These are phyloP conservation scores for Lysandra bellargus DNA, from an alignment of 2,888 invertebrate genomes.

Conservation along the genomic window DNA sequence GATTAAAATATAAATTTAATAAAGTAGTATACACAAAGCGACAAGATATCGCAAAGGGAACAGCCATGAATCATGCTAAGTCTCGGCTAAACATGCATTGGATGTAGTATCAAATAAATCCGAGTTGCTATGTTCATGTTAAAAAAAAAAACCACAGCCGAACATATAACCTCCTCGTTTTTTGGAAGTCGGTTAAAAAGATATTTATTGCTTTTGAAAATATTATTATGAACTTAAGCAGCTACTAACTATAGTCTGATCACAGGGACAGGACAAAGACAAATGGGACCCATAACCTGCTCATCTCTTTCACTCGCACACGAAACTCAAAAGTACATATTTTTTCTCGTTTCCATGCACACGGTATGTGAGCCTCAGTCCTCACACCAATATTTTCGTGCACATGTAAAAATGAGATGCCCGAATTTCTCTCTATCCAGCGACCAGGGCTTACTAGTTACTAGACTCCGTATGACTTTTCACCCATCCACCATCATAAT, in stretches of 20 bases:
- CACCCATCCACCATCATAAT: neutral
- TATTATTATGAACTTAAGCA: too few relatives aligned
- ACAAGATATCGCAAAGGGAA: conserved; percentile 31
- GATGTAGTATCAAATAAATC: conserved; percentile 46
- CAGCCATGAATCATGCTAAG: conserved; percentile 37
- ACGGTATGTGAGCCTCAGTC: too few relatives aligned
- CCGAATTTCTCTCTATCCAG: neutral
- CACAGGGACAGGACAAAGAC: neutral
- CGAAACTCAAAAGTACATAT: too few relatives aligned
- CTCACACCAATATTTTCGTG: too few relatives aligned
- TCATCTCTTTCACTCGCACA: too few relatives aligned
- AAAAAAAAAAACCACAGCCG: conserved; percentile 10
- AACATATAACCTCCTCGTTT: too few relatives aligned
- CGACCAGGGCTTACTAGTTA: neutral
- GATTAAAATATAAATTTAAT: neutral
- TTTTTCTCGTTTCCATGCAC: too few relatives aligned
- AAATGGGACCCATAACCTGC: neutral
- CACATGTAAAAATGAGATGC: neutral
- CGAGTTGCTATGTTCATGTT: conserved; percentile 37
- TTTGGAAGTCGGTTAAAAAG: neutral
- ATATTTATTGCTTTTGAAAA: conserved; percentile 33
- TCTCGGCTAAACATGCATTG: conserved; percentile 48
- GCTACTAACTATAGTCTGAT: too few relatives aligned
- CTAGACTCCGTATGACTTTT: too few relatives aligned
- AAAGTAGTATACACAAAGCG: too few relatives aligned